Evolutionary conservation across 1,140 invertebrate genomes (phyloP).

Genomic region (Drosophila lowei): DNA sequence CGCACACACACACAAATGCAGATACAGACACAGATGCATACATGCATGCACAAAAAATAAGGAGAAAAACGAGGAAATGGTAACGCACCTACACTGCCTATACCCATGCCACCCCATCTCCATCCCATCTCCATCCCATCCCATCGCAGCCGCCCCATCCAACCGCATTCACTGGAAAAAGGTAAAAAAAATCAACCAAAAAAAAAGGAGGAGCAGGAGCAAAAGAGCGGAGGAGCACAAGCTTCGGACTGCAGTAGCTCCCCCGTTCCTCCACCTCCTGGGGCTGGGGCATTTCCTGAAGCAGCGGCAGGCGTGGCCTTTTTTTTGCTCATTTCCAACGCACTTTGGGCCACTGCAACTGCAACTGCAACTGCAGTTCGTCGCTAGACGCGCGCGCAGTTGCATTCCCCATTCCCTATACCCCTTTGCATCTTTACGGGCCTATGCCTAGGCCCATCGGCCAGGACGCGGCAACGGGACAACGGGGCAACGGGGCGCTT

Average conservation of each 20-base stretch:
- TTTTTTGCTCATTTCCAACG: constrained; percentile 77
- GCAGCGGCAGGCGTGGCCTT: constrained; percentile 66
- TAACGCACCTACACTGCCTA: constrained; percentile 43
- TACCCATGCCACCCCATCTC: constrained; percentile 11
- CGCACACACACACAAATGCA: constrained; percentile 1
- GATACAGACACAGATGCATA: constrained; percentile 25
- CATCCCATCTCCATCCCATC: not conserved
- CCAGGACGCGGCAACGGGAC: not conserved
- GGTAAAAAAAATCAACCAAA: constrained; percentile 26
- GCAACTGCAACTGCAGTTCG: constrained; percentile 50
- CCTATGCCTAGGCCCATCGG: constrained; percentile 36
- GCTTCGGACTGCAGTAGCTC: too few relatives aligned
- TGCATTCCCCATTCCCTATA: not conserved
- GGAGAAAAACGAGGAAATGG: constrained; percentile 19
- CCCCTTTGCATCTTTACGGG: constrained; percentile 1
- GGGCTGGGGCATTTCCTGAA: constrained; percentile 3
- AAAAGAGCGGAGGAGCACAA: constrained; percentile 1
- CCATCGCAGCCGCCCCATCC: not conserved
- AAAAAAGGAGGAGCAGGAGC: not conserved
- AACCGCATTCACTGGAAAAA: constrained; percentile 14
- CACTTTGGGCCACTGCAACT: constrained; percentile 57
- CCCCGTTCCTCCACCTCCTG: too few relatives aligned
- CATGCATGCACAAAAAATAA: constrained; percentile 18
- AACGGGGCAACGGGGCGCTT: constrained; percentile 21
- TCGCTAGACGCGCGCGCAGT: constrained; percentile 4